These are phyloP conservation scores for Erpobdella octoculata DNA, from an alignment of 2,888 invertebrate genomes.

Conservation along the genomic window DNA sequence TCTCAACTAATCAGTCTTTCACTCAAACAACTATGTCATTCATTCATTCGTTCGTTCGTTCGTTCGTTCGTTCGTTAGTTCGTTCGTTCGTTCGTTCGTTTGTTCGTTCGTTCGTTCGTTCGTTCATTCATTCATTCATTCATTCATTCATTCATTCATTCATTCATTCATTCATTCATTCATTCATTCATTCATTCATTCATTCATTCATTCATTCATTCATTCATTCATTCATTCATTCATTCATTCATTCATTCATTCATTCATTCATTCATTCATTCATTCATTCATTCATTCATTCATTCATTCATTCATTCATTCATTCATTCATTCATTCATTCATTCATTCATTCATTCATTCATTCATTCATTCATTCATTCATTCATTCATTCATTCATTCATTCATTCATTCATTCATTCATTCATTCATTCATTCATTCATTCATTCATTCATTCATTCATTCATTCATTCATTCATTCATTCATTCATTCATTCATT, in stretches of 20 bases:
- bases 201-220: constrained; percentile 7
- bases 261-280: constrained; percentile 18
- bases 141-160: background rate
- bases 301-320: constrained; percentile 9
- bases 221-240: constrained; percentile 17
- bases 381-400: constrained; percentile 9
- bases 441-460: constrained; percentile 2
- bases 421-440: constrained; percentile 9
- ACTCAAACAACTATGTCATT: background rate
- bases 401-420: constrained; percentile 9
- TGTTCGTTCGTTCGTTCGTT: background rate
- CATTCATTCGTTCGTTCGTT: background rate
- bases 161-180: constrained; percentile 5
- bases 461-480: background rate
- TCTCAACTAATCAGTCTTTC: background rate
- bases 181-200: constrained; percentile 7
- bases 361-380: constrained; percentile 9
- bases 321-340: constrained; percentile 9
- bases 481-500: background rate
- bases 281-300: constrained; percentile 14
- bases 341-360: constrained; percentile 9
- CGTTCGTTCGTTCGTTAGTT: background rate
- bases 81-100: background rate
- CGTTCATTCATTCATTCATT: background rate
- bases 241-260: constrained; percentile 22